These are phyloP conservation scores for Lepilemur septentrionalis DNA, from an alignment of 2,797 vertebrate genomes.

Conservation along the genomic window DNA sequence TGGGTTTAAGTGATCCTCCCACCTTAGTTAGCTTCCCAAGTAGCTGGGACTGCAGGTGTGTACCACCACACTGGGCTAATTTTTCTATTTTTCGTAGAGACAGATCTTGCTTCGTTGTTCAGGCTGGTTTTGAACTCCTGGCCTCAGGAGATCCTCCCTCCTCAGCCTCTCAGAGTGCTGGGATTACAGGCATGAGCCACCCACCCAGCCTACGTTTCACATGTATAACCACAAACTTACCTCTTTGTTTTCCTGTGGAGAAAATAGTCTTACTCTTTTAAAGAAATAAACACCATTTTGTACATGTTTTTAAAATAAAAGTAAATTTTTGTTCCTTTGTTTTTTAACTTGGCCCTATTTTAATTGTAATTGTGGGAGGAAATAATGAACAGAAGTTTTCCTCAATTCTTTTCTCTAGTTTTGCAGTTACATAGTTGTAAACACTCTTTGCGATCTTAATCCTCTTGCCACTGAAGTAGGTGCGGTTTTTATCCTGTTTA, in stretches of 20 bases:
- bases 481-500: not conserved
- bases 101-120: not conserved
- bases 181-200: not conserved
- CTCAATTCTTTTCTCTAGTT: not conserved
- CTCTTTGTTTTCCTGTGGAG: not conserved
- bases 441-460: not conserved
- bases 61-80: not conserved
- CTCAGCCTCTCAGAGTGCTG: not conserved
- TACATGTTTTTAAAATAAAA: conserved; percentile 2
- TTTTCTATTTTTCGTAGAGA: not conserved
- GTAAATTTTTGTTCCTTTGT: not conserved
- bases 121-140: not conserved
- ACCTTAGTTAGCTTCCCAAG: not conserved
- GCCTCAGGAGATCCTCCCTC: not conserved
- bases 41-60: not conserved
- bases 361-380: conserved; percentile 2
- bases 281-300: not conserved
- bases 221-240: not conserved
- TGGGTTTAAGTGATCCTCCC: not conserved
- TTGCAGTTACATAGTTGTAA: not conserved
- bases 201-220: not conserved
- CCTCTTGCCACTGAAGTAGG: not conserved
- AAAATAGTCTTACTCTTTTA: not conserved
- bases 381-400: not conserved
- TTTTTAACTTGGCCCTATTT: not conserved